These are phyloP conservation scores for Caranx ignobilis DNA, from an alignment of 2,113 vertebrate genomes.

Conservation along the genomic window DNA sequence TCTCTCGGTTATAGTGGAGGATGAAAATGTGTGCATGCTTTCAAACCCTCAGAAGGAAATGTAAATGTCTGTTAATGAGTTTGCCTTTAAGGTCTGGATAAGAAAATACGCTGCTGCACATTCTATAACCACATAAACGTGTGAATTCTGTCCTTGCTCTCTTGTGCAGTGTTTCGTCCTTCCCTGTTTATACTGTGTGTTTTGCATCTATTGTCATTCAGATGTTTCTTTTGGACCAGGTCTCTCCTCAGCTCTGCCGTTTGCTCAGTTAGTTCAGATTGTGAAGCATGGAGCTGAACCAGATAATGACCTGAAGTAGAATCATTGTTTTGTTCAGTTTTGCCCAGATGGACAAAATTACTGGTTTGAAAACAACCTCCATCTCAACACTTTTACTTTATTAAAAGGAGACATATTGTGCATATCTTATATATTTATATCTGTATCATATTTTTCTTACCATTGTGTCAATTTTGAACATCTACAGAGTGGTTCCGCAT, in stretches of 20 bases:
- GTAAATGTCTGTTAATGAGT: constrained; percentile 26
- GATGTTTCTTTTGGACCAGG: no score
- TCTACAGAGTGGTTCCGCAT: no score
- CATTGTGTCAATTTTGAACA: no score
- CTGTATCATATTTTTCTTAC: no score
- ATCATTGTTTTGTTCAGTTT: no score
- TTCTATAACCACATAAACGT: neutral
- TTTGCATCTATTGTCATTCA: no score
- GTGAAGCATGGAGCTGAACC: no score
- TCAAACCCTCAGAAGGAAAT: constrained; percentile 9
- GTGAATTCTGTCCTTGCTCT: neutral
- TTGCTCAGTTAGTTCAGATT: neutral
- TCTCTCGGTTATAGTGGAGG: neutral
- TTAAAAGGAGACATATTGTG: no score
- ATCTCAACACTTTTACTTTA: neutral
- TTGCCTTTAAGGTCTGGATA: constrained; percentile 25
- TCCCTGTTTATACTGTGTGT: neutral
- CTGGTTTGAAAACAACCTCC: neutral
- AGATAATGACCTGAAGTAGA: neutral
- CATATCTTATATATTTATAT: no score
- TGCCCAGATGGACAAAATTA: neutral
- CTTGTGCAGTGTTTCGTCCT: no score
- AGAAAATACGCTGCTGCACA: neutral
- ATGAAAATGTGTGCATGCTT: constrained; percentile 31
- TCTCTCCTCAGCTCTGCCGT: no score